A percentile compares a stretch with the other conserved stretches of the same genome.
Conservation (phyloP, 2,797 vertebrate genomes). For the Pseudomugil gertrudae region DNA sequence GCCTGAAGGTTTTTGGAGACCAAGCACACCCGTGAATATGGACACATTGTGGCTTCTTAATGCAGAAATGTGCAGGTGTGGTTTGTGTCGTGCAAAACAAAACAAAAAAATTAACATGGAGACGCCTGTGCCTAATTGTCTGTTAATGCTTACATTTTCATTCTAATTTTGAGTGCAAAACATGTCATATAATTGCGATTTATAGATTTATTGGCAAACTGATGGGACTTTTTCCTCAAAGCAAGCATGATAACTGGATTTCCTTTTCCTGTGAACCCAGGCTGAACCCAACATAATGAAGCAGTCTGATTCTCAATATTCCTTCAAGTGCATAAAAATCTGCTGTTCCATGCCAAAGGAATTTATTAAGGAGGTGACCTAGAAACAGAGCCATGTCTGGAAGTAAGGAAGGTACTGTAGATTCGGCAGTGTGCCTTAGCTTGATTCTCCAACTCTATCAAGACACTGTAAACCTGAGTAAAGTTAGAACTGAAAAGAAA, state of each 20-base stretch:
- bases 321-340: neutral
- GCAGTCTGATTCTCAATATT: neutral
- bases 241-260: neutral
- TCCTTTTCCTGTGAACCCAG: neutral
- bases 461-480: neutral
- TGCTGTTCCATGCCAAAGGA: neutral
- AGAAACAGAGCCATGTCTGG: neutral
- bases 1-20: neutral
- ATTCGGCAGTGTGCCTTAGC: neutral
- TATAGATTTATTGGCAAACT: neutral
- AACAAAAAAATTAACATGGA: neutral
- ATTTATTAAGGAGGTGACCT: slow-evolving; percentile 5
- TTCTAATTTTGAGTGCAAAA: neutral
- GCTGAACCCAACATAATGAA: neutral
- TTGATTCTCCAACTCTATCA: neutral
- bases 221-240: neutral
- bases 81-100: neutral
- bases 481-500: neutral
- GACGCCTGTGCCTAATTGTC: neutral
- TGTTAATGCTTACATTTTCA: neutral
- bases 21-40: neutral
- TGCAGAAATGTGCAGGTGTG: neutral
- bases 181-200: no score
- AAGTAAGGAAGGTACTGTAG: neutral
- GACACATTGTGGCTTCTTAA: neutral